Evolutionary conservation across 2,888 invertebrate species (phyloP).

Genomic region (Machimus atricapillus): DNA sequence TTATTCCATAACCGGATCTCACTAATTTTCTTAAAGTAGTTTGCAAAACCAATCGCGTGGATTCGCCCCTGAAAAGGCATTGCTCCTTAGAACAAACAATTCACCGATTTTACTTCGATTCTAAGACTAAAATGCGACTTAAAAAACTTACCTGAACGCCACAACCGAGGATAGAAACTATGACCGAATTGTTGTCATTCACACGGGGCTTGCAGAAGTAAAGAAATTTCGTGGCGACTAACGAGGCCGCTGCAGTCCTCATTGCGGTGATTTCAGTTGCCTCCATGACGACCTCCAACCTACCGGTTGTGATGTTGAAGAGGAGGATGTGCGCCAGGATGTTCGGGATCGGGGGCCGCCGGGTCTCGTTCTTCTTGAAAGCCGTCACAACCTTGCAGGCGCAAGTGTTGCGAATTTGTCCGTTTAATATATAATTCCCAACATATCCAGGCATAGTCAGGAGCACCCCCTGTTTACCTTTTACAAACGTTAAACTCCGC

Average conservation of each 20-base stretch:
- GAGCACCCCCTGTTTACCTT: slow-evolving; percentile 52
- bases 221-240: slow-evolving; percentile 66
- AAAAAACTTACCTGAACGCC: slow-evolving; percentile 62
- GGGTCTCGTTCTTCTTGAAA: slow-evolving; percentile 58
- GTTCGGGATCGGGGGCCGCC: slow-evolving; percentile 57
- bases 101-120: background rate
- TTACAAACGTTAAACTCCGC: slow-evolving; percentile 54
- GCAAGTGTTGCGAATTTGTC: slow-evolving; percentile 53
- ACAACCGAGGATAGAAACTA: slow-evolving; percentile 64
- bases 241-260: slow-evolving; percentile 68
- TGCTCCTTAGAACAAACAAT: background rate
- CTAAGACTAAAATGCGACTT: background rate
- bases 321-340: slow-evolving; percentile 63
- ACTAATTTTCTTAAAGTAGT: slow-evolving; percentile 60
- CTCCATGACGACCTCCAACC: slow-evolving; percentile 63
- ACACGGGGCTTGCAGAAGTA: slow-evolving; percentile 53
- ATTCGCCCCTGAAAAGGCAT: slow-evolving; percentile 53
- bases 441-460: slow-evolving; percentile 64
- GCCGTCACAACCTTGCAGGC: slow-evolving; percentile 65
- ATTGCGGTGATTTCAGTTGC: slow-evolving; percentile 66
- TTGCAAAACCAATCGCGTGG: slow-evolving; percentile 65
- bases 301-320: slow-evolving; percentile 61
- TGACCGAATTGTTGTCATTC: slow-evolving; percentile 47
- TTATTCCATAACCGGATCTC: slow-evolving; percentile 68
- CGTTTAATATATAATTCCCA: slow-evolving; percentile 55